These are phyloP conservation scores for Mystacides longicornis DNA, from an alignment of 2,888 invertebrate genomes.

Conservation along the genomic window DNA sequence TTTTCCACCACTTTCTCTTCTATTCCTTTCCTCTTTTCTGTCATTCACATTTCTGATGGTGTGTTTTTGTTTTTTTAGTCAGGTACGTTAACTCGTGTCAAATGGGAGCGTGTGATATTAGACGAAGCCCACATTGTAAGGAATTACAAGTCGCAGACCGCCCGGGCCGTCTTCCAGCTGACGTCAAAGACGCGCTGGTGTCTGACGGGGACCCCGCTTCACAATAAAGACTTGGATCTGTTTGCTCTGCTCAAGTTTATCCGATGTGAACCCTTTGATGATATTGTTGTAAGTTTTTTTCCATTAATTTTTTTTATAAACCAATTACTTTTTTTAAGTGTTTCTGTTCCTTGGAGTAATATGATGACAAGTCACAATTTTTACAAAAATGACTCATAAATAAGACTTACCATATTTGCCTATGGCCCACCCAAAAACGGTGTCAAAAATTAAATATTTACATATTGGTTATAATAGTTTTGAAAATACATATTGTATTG, in stretches of 20 bases:
- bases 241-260: constrained; percentile 78
- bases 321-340: neutral
- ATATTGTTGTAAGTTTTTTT: constrained; percentile 50
- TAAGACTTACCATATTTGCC: no score
- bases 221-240: constrained; percentile 83
- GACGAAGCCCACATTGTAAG: constrained; percentile 93
- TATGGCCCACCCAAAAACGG: no score
- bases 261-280: constrained; percentile 81
- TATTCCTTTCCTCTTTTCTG: no score
- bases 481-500: no score
- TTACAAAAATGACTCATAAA: no score
- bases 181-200: constrained; percentile 63
- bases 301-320: neutral
- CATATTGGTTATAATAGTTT: no score
- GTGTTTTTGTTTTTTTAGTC: constrained; percentile 35
- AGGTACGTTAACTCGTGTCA: constrained; percentile 58
- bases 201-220: constrained; percentile 91
- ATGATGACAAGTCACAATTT: no score
- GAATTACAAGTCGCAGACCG: constrained; percentile 74
- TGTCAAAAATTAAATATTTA: no score
- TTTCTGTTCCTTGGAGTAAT: neutral
- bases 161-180: constrained; percentile 62
- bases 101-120: constrained; percentile 80
- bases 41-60: no score
- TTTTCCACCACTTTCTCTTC: no score